Percentiles rank a stretch among this genome's conserved stretches.
phyloP scores from a whole-genome alignment of 2,113 vertebrate genomes.

The Vicugna pacos region DNA sequence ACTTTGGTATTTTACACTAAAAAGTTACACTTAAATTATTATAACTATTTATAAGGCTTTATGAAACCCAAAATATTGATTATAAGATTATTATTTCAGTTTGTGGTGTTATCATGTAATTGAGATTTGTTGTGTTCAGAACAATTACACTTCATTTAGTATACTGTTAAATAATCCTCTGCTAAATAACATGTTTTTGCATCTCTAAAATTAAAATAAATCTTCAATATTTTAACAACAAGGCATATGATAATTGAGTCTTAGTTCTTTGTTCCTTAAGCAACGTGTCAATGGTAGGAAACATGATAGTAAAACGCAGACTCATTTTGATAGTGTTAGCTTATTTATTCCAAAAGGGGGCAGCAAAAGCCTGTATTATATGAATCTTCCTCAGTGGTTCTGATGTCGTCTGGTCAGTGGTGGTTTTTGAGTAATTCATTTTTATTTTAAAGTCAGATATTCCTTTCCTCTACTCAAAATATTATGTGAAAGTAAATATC shows the following conservation, averaged over 20 bases:
- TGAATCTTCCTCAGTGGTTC: background rate
- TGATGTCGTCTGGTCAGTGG: constrained; percentile 64
- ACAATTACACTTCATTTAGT: background rate
- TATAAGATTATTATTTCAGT: background rate
- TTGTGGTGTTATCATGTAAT: background rate
- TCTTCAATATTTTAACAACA: background rate
- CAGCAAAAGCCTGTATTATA: constrained; percentile 84
- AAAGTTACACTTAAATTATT: background rate
- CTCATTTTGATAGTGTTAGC: background rate
- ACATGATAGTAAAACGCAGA: constrained; percentile 11
- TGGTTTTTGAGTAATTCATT: constrained; percentile 46
- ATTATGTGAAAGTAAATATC: constrained; percentile 38
- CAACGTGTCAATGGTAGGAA: background rate
- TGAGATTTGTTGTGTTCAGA: background rate
- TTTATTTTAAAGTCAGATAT: constrained; percentile 32
- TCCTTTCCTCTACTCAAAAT: background rate
- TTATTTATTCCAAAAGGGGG: constrained; percentile 88
- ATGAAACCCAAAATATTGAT: background rate
- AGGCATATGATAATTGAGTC: constrained; percentile 7
- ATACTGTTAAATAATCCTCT: background rate
- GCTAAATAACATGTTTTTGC: constrained; percentile 15
- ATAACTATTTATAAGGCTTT: background rate
- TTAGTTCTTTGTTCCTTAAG: constrained; percentile 59
- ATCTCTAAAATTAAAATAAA: background rate
- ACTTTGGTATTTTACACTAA: background rate